Evolutionary conservation across 2,888 invertebrate species (phyloP), one percentile per base, ranked within the genome.

Genomic region (Leucophora obtusa): DNA sequence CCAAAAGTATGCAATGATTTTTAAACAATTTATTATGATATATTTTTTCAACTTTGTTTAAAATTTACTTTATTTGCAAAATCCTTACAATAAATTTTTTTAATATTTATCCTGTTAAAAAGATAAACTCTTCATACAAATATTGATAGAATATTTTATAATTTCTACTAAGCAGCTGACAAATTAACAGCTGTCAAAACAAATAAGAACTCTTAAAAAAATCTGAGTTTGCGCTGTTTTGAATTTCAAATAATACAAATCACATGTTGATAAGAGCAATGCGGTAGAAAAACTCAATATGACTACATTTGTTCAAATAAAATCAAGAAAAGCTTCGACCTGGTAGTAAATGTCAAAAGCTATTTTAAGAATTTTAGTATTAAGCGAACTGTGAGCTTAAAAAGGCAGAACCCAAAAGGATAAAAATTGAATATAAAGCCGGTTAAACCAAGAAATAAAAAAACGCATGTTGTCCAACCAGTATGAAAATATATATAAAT

Each of bases 311-410:
- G 28, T 4, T 11, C 56, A 43, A 47, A 43, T 18, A 51, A 35
- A 54, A 21, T 28, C 1, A 72, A 60, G 72, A 38, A 83, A 83
- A 79, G 79, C 81, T 83, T 83, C 79, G 74, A 75, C 75, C 75
- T 79, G 70, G 70, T 63, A 81, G 75, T 82, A 69, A 82, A 79
- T 77, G 66, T 43, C 77, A 70, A 81, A 66, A 74, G 81, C 80
- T 78, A 59, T 82, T 62, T 38, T 18, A 18, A 58, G 68, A 68
- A 63, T 68, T 81, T 85, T 81, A 86, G 86, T 86, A 85, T 84
- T 83, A 85, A 86, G 85, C 86, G 84, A 86, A 85, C 86, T 84
- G 84, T 84, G 83, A 83, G 83, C 83, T 83, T 79, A 82, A 66
- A 77, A 82, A 82, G 82, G 83, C 82, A 85, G 66, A 70, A 75